Evolutionary conservation across 1,140 invertebrate genomes (phyloP).

Genomic region (Zophobas morio): DNA sequence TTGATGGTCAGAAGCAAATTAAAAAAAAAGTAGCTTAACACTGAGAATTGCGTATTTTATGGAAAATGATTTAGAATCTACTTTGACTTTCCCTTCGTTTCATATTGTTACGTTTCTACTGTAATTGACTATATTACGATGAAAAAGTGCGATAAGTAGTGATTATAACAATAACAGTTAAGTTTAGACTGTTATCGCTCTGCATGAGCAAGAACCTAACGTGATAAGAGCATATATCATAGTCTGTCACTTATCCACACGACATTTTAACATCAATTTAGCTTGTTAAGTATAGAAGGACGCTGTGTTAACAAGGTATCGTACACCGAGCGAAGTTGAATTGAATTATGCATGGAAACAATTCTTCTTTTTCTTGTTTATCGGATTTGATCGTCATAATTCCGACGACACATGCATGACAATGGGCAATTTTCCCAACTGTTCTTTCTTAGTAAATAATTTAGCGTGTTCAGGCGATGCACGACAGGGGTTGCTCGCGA

Average conservation of each 20-base stretch:
- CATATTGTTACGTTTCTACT: no score
- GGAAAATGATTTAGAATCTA: no score
- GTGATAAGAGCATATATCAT: conserved; percentile 44
- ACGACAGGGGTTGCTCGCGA: conserved; percentile 3
- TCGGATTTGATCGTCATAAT: conserved; percentile 29
- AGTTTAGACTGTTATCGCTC: conserved; percentile 1
- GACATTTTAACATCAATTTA: conserved; percentile 49
- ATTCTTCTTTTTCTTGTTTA: conserved; percentile 39
- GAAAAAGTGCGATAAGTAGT: conserved; percentile 10
- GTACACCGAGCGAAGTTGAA: conserved; percentile 16
- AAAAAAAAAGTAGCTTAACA: no score
- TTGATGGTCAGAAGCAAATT: no score
- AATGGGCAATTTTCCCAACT: conserved; percentile 21
- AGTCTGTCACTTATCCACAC: conserved; percentile 40
- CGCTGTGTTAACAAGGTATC: conserved; percentile 38
- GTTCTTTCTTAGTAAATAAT: conserved; percentile 37
- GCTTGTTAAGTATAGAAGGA: conserved; percentile 38
- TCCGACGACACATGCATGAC: conserved; percentile 40
- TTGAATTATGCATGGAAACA: conserved; percentile 44
- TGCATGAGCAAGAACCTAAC: conserved; percentile 13
- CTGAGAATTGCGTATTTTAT: no score
- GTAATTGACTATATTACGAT: neutral
- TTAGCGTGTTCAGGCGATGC: conserved; percentile 4
- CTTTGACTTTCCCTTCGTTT: no score
- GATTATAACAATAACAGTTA: conserved; percentile 15